phyloP scores from a whole-genome alignment of 2,113 vertebrate species.

The Amia ocellicauda region DNA sequence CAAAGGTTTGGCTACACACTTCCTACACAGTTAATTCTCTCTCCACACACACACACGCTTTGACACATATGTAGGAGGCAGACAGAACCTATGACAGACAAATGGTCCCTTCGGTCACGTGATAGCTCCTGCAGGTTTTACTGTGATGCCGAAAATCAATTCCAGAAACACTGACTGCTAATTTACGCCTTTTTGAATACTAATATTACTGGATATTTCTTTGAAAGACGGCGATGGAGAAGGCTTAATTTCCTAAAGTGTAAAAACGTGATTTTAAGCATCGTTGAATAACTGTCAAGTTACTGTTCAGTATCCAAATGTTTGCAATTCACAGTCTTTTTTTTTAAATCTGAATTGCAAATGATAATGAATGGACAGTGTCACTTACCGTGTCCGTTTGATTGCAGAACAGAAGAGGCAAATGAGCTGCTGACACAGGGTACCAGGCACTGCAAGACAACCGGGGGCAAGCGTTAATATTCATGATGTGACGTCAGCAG shows the following conservation, averaged over 20 bases:
- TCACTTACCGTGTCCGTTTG: constrained; percentile 39
- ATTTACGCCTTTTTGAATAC: too few relatives aligned
- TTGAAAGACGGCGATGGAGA: too few relatives aligned
- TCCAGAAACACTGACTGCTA: not conserved
- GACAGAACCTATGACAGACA: not conserved
- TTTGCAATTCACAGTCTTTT: not conserved
- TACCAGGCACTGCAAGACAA: constrained; percentile 52
- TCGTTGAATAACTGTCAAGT: not conserved
- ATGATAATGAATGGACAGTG: not conserved
- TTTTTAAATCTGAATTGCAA: not conserved
- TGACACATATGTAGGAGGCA: too few relatives aligned
- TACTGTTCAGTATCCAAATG: not conserved
- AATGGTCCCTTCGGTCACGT: constrained; percentile 11
- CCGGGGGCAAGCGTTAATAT: constrained; percentile 55
- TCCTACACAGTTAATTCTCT: too few relatives aligned
- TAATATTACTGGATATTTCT: too few relatives aligned
- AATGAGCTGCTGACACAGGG: constrained; percentile 52
- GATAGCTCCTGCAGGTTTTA: constrained; percentile 5
- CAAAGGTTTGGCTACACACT: too few relatives aligned
- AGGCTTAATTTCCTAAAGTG: too few relatives aligned
- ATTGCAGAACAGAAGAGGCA: constrained; percentile 43
- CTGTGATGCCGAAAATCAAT: not conserved
- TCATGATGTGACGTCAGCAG: constrained; percentile 65
- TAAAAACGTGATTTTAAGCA: too few relatives aligned
- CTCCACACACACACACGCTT: too few relatives aligned